Evolutionary conservation across 2,888 invertebrate species (phyloP).

Genomic region (Holacanthella duospinosa): DNA sequence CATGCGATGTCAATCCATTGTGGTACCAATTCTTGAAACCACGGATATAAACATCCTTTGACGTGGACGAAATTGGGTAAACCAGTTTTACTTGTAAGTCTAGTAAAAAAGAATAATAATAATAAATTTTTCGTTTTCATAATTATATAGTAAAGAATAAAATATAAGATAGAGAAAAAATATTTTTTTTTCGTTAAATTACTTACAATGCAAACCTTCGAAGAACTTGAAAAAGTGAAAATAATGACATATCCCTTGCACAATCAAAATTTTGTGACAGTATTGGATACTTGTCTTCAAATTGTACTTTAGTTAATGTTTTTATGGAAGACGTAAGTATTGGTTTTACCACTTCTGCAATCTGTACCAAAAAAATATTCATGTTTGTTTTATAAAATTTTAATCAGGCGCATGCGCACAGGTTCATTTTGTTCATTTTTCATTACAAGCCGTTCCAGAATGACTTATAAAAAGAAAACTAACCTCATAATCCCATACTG

Average conservation of each 20-base stretch:
- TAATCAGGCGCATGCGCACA: too few relatives aligned
- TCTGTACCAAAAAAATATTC: too few relatives aligned
- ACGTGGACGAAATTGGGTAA: slow-evolving; percentile 8
- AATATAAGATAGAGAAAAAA: background rate
- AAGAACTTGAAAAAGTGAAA: background rate
- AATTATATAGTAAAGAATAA: too few relatives aligned
- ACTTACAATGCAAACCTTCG: background rate
- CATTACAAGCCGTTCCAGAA: background rate
- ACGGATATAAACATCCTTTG: slow-evolving; percentile 57
- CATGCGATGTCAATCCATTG: slow-evolving; percentile 91
- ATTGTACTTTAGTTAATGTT: background rate
- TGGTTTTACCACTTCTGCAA: background rate
- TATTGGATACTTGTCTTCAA: background rate
- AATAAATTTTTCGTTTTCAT: background rate
- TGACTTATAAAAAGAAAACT: background rate
- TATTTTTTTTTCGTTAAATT: too few relatives aligned
- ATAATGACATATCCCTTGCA: background rate
- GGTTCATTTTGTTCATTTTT: too few relatives aligned
- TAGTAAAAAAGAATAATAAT: background rate
- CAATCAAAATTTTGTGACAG: background rate
- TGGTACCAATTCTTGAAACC: slow-evolving; percentile 88
- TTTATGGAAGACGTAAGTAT: background rate
- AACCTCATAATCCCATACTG: background rate
- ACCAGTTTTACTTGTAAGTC: background rate
- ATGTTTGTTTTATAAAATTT: too few relatives aligned